These are phyloP conservation scores for Rambutsinella grinnellia DNA, from an alignment of 2,888 invertebrate species.

Conservation along the genomic window DNA sequence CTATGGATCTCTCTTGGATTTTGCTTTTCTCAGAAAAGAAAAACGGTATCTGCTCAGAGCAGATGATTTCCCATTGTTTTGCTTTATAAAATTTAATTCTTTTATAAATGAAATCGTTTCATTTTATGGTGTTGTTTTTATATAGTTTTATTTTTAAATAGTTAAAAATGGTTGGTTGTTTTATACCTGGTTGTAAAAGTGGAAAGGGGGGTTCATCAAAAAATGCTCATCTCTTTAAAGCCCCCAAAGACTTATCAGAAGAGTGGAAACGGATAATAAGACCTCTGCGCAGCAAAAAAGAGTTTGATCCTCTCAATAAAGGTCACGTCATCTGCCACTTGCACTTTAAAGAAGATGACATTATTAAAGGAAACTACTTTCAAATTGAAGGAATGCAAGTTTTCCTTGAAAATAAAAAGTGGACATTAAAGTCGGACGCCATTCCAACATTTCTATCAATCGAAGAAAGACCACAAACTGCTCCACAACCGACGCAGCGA, in stretches of 20 bases:
- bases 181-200: slow-evolving; percentile 15
- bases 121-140: too few relatives aligned
- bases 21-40: too few relatives aligned
- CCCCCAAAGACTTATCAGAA: neutral
- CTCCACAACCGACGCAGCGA: too few relatives aligned
- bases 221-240: neutral
- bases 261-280: neutral
- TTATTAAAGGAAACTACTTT: neutral
- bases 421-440: neutral
- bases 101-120: too few relatives aligned
- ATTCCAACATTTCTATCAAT: slow-evolving; percentile 1
- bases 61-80: too few relatives aligned
- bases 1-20: too few relatives aligned
- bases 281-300: neutral
- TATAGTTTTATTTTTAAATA: too few relatives aligned
- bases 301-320: neutral
- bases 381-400: neutral
- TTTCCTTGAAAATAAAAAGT: neutral
- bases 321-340: neutral
- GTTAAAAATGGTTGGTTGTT: slow-evolving; percentile 26
- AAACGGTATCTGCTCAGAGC: too few relatives aligned
- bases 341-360: slow-evolving; percentile 10
- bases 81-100: too few relatives aligned
- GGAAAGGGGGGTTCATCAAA: slow-evolving; percentile 7
- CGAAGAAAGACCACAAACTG: neutral